Base-by-base conservation (phyloP, 2,113 vertebrate genomes). In the Ornithorhynchus anatinus region DNA sequence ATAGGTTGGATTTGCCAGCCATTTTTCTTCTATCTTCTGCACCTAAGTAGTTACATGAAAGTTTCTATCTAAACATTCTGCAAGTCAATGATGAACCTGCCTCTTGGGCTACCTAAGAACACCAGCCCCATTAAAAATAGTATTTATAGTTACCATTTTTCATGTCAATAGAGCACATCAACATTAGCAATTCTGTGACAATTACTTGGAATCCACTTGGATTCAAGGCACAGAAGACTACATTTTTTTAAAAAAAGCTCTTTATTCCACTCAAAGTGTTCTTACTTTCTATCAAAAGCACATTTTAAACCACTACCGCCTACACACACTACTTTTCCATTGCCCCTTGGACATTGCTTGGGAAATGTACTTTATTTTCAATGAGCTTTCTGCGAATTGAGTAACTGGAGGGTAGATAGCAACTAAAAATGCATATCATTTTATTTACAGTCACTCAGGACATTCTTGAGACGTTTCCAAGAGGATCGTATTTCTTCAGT, bases 361-460 rank as follows among this genome's bases (percentile, higher is more conserved):
- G 43, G 47, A 66, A 67, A 75, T 58, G 39, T 50, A 67, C 77
- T 29, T 72, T 48, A 36, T 63, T 31, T 69, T 69, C 47, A 27
- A 39, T 66, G 43, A 13, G 42, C 25, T 27, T 47, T 12, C 62
- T 57, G 33, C n/a, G n/a, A n/a, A n/a, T n/a, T n/a, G n/a, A n/a
- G n/a, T n/a, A n/a, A n/a, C n/a, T 42, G 62, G n/a, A 57, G 56
- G 63, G 40, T 35, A 35, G 13, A 19, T 22, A 31, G 52, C 29
- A 15, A 25, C 45, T 17, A 8, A 50, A 50, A 17, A 25, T n/a
- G n/a, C n/a, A n/a, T 25, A 25, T 47, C 27, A 47, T 50, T 29
- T 17, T 29, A 17, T 27, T 29, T 16, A 50, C 23, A 50, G 8
- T 48, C 7, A 12, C 31, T 27, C 25, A 29, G 6, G 15, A 10